Base-by-base conservation (phyloP, 2,888 invertebrate species). In the Tetramorium bicarinatum region DNA sequence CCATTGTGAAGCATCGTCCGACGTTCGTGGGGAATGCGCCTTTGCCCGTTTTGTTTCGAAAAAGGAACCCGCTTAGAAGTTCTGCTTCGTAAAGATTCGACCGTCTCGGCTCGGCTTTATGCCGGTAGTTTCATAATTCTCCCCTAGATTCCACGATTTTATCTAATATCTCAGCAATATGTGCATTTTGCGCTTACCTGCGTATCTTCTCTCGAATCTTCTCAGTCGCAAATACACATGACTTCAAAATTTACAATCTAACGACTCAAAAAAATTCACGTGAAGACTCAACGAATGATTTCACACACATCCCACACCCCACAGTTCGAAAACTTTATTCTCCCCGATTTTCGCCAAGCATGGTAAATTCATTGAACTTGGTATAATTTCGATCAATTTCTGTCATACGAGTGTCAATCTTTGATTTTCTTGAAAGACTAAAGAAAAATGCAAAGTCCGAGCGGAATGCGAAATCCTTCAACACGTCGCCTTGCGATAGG, bases 1-100 rank as follows among this genome's bases (percentile, higher is more conserved):
- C 85, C 90, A 91, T 92, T 92, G 93, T 92, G 82, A 87, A 85
- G 88, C 89, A 85, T 88, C 91, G 85, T 84, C 86, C 86, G 82
- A 75, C 88, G 85, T 84, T 87, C 87, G 86, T 87, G 87, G 86
- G 87, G 88, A 90, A 89, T 85, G 88, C 87, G 83, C 83, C 87
- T 77, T 74, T 38, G 77, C 81, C 76, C 77, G 62, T 81, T 89
- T 85, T 71, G 82, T 82, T 89, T 82, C 64, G 54, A 67, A 77
- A 84, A 80, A 84, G 62, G 54, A 86, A 76, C 81, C 69, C 72
- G 64, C 82, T 67, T 79, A 84, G 71, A 56, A 59, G 82, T 15
- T 52, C 75, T 64, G 74, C 79, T 59, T 67, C 76, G 83, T 47
- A 82, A 79, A 83, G 74, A 76, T 77, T 47, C 67, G 34, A 6